phyloP scores from a whole-genome alignment of 2,797 vertebrate species.

The Poeciliopsis turneri region DNA sequence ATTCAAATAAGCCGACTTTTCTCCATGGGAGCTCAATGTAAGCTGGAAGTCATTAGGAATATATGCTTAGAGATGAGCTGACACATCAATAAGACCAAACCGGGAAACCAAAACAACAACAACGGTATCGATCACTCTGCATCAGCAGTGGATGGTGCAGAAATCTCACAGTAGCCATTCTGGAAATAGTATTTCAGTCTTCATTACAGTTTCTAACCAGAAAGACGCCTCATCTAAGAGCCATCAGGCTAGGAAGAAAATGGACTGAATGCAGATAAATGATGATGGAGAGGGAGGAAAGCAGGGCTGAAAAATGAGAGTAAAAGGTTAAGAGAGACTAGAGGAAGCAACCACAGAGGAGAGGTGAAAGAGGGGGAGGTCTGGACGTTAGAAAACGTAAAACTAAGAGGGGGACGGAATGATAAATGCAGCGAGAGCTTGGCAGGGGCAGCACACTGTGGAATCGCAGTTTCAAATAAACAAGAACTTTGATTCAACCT shows the following conservation, averaged over 20 bases:
- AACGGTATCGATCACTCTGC: slow-evolving; percentile 75
- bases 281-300: slow-evolving; percentile 76
- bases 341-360: slow-evolving; percentile 35
- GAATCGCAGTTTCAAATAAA: slow-evolving; percentile 27
- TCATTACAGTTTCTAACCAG: slow-evolving; percentile 80
- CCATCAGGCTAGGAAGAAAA: slow-evolving; percentile 78
- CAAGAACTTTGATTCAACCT: slow-evolving; percentile 11
- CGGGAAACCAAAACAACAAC: slow-evolving; percentile 73
- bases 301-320: slow-evolving; percentile 55
- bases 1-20: slow-evolving; percentile 59
- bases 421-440: slow-evolving; percentile 30
- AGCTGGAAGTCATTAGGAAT: slow-evolving; percentile 75
- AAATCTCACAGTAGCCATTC: slow-evolving; percentile 76
- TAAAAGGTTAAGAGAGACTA: slow-evolving; percentile 46
- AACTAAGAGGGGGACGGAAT: slow-evolving; percentile 40
- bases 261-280: slow-evolving; percentile 79
- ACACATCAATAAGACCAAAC: slow-evolving; percentile 77
- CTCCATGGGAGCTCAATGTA: slow-evolving; percentile 50
- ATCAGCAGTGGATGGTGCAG: slow-evolving; percentile 64
- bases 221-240: slow-evolving; percentile 78
- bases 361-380: slow-evolving; percentile 22
- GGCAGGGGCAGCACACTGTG: slow-evolving; percentile 11
- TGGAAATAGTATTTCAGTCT: slow-evolving; percentile 83
- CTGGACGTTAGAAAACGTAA: slow-evolving; percentile 32
- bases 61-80: slow-evolving; percentile 72